phyloP scores from a whole-genome alignment of 2,888 invertebrate genomes.

The Odontomyia ornata region DNA sequence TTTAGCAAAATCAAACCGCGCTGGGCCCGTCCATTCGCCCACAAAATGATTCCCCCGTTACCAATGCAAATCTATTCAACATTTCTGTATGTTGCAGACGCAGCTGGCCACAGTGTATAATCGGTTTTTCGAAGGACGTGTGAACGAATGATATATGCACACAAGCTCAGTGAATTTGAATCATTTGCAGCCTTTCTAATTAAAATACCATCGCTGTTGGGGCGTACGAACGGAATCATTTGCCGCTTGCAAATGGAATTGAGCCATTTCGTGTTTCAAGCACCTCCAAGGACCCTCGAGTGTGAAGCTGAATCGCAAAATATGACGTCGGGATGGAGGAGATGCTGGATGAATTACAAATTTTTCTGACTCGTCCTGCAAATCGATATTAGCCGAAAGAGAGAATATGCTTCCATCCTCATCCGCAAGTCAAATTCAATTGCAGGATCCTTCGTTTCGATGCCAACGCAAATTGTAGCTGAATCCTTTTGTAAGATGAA shows the following conservation, averaged over 20 bases:
- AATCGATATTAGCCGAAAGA: not conserved
- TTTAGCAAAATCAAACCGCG: not conserved
- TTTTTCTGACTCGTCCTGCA: not conserved
- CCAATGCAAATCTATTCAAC: not conserved
- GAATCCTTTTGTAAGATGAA: not conserved
- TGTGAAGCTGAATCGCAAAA: not conserved
- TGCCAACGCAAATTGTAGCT: not conserved
- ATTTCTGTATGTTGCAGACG: not conserved
- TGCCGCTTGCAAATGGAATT: not conserved
- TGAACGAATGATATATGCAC: not conserved
- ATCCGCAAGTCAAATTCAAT: not conserved
- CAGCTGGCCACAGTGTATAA: not conserved
- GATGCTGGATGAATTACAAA: not conserved
- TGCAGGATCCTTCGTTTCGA: not conserved
- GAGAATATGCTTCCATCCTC: not conserved
- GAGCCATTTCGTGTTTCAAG: not conserved
- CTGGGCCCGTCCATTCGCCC: not conserved
- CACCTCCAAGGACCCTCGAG: not conserved
- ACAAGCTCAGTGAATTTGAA: not conserved
- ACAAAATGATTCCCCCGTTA: not conserved
- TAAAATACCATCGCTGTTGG: not conserved
- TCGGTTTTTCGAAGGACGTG: not conserved
- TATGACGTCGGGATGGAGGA: not conserved
- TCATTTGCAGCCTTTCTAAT: not conserved
- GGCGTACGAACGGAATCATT: not conserved